These are phyloP conservation scores for Polypterus bichir DNA, from an alignment of 2,113 vertebrate species.

Conservation along the genomic window DNA sequence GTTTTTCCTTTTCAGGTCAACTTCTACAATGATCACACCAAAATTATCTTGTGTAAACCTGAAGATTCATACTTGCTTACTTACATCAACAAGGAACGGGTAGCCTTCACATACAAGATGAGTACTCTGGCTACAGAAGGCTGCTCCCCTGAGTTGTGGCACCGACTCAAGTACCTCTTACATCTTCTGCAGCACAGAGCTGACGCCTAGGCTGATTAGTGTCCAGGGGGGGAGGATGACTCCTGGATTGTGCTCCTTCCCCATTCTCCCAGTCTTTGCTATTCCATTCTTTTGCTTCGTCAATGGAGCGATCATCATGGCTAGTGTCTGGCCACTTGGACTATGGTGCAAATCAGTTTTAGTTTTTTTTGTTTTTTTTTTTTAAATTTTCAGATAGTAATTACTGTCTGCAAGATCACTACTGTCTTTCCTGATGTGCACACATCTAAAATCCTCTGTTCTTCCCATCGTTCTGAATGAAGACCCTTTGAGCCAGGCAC, in stretches of 20 bases:
- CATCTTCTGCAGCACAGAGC: constrained; percentile 74
- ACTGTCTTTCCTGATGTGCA: constrained; percentile 39
- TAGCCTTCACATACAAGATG: constrained; percentile 76
- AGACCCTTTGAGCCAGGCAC: too few relatives aligned
- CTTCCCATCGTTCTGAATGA: too few relatives aligned
- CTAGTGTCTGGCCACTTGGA: constrained; percentile 33
- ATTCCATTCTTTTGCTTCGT: too few relatives aligned
- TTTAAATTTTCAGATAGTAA: constrained; percentile 1
- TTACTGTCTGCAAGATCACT: constrained; percentile 31
- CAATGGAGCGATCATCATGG: constrained; percentile 1
- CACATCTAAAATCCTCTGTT: constrained; percentile 7
- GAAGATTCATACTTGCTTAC: constrained; percentile 79
- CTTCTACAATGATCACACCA: constrained; percentile 93
- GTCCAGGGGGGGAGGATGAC: too few relatives aligned
- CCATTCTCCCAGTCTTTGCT: too few relatives aligned
- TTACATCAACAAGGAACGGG: constrained; percentile 80
- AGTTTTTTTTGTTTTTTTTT: constrained; percentile 13
- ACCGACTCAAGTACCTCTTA: constrained; percentile 71
- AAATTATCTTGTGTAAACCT: constrained; percentile 84
- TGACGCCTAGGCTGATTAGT: constrained; percentile 39
- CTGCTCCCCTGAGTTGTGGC: constrained; percentile 71
- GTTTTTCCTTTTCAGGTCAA: constrained; percentile 61
- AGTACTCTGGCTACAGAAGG: constrained; percentile 71
- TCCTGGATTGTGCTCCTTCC: too few relatives aligned
- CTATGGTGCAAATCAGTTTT: constrained; percentile 25